Conservation (phyloP, 2,113 vertebrate species). For the Phodopus roborovskii region DNA sequence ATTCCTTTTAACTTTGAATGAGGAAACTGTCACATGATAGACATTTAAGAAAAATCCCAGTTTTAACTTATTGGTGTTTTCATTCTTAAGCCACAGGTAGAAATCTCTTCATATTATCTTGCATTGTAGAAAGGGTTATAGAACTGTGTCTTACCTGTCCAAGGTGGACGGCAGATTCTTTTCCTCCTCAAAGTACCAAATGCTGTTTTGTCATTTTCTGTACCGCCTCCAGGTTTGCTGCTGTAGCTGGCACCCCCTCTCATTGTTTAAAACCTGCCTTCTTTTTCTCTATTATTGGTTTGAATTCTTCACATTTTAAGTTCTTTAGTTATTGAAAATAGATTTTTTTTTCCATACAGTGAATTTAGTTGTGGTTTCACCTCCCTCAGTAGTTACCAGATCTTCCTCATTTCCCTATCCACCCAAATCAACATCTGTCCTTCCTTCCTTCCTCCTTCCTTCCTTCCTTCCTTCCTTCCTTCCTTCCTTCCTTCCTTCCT, state of each 20-base stretch:
- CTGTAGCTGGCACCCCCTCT: background rate
- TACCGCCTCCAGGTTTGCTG: background rate
- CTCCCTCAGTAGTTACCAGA: accelerated
- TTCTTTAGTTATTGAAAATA: background rate
- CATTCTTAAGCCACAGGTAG: background rate
- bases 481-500: too few species aligned
- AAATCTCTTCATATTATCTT: slow-evolving; percentile 7
- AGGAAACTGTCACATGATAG: slow-evolving; percentile 34
- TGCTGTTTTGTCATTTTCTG: background rate
- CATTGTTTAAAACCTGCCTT: background rate
- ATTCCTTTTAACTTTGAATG: slow-evolving; percentile 62
- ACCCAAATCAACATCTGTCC: background rate
- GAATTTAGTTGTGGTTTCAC: background rate
- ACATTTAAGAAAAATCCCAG: background rate
- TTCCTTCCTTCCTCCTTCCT: too few species aligned
- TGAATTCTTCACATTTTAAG: slow-evolving; percentile 39
- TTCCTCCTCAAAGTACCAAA: background rate
- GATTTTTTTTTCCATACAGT: background rate
- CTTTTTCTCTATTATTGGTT: background rate
- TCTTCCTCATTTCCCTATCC: background rate
- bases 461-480: too few species aligned
- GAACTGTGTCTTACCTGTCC: background rate
- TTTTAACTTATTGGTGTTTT: slow-evolving; percentile 58
- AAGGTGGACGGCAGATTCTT: background rate
- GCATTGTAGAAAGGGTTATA: background rate